Percentiles rank a stretch among this genome's conserved stretches.
These are phyloP conservation scores for Hirundo rustica DNA, from an alignment of 2,797 vertebrate genomes.

Conservation along the genomic window DNA sequence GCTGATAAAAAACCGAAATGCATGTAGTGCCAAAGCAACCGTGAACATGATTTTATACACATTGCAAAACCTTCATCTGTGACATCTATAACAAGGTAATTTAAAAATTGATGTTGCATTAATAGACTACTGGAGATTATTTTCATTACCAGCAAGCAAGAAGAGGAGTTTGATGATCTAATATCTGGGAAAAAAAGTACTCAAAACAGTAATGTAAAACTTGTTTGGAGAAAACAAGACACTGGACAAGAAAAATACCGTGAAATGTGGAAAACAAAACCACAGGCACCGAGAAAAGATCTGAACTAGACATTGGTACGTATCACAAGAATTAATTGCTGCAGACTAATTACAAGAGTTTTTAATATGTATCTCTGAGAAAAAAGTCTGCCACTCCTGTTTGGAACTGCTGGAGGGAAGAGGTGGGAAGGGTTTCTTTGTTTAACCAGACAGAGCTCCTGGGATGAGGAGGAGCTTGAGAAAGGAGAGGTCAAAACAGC, in stretches of 20 bases:
- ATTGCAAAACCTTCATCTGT: neutral
- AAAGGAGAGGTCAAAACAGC: constrained; percentile 12
- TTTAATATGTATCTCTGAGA: constrained; percentile 15
- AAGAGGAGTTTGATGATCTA: constrained; percentile 3
- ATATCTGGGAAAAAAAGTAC: neutral
- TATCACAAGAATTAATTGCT: neutral
- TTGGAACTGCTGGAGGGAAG: neutral
- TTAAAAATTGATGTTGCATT: neutral
- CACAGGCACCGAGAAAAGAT: neutral
- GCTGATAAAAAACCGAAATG: neutral
- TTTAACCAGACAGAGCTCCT: constrained; percentile 26
- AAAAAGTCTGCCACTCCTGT: neutral
- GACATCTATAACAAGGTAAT: neutral
- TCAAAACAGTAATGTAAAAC: constrained; percentile 6
- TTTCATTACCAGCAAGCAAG: neutral
- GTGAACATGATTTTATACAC: neutral
- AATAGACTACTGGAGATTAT: neutral
- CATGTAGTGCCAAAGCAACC: neutral
- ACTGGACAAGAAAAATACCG: neutral
- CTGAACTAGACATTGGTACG: neutral
- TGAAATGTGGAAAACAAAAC: neutral
- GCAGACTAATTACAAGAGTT: neutral
- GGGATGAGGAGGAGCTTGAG: neutral
- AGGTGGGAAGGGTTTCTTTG: constrained; percentile 26
- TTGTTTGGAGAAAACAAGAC: neutral